These are phyloP conservation scores for Mungos mungo DNA, from an alignment of 2,113 vertebrate species.

Conservation along the genomic window DNA sequence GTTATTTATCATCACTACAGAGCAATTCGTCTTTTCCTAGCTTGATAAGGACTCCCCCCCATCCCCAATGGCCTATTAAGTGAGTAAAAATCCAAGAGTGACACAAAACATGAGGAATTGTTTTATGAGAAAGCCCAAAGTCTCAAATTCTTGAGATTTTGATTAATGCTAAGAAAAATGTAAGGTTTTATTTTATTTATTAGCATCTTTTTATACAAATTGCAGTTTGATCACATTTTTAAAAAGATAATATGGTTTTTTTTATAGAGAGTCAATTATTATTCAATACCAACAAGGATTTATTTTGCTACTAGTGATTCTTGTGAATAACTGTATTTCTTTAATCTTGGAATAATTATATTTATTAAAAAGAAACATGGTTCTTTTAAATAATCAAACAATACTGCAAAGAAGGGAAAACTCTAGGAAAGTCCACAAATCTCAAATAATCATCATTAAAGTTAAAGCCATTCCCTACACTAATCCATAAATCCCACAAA, in stretches of 20 bases:
- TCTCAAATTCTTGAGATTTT: background rate
- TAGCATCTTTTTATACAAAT: background rate
- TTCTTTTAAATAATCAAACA: background rate
- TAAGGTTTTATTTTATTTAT: background rate
- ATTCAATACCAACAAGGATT: background rate
- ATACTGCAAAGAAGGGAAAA: background rate
- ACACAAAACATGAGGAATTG: background rate
- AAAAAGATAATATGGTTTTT: background rate
- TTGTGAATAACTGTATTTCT: background rate
- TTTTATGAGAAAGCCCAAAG: background rate
- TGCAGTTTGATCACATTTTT: background rate
- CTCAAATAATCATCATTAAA: background rate
- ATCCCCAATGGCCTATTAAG: background rate
- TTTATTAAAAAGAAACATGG: background rate
- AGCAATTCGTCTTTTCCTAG: background rate
- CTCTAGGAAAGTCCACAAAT: background rate
- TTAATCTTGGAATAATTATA: background rate
- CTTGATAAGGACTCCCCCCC: fast-evolving
- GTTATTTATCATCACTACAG: background rate
- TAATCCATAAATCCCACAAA: background rate
- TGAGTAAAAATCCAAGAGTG: background rate
- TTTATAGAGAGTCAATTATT: background rate
- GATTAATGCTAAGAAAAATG: background rate
- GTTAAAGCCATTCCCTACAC: background rate
- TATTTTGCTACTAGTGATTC: background rate